phyloP scores from a whole-genome alignment of 2,797 vertebrate species.

The Enteromius unitaeniatus region DNA sequence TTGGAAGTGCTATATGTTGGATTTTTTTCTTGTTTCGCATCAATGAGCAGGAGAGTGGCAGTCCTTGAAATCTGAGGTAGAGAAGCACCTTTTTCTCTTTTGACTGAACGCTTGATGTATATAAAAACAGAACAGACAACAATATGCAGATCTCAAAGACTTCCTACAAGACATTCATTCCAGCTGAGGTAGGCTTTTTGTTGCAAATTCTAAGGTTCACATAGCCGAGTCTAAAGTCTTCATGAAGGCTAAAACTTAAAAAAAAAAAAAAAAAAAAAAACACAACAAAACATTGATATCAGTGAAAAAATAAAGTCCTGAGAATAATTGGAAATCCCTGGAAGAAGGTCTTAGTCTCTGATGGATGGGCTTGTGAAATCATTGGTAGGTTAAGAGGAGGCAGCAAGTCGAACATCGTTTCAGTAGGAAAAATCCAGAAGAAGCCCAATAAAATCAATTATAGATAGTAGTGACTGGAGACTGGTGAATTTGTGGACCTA shows the following conservation, averaged over 20 bases:
- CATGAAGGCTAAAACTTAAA: slow-evolving; percentile 72
- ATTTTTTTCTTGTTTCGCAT: slow-evolving; percentile 70
- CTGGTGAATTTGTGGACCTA: slow-evolving; percentile 58
- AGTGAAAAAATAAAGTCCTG: slow-evolving; percentile 88
- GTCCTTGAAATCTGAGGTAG: slow-evolving; percentile 84
- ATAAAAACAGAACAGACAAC: slow-evolving; percentile 79
- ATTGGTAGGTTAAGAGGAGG: slow-evolving; percentile 75
- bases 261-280: slow-evolving; percentile 54
- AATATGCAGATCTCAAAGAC: slow-evolving; percentile 80
- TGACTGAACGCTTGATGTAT: slow-evolving; percentile 79
- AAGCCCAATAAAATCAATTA: neutral
- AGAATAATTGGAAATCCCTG: slow-evolving; percentile 82
- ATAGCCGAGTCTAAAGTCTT: slow-evolving; percentile 70
- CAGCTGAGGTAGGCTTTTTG: slow-evolving; percentile 98
- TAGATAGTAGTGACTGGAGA: slow-evolving; percentile 14
- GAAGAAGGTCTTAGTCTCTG: slow-evolving; percentile 77
- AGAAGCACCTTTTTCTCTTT: slow-evolving; percentile 74
- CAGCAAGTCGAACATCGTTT: slow-evolving; percentile 71
- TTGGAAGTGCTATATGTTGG: slow-evolving; percentile 93
- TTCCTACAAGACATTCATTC: slow-evolving; percentile 96
- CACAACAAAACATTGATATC: slow-evolving; percentile 70
- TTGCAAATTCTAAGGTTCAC: slow-evolving; percentile 80
- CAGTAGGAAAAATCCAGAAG: slow-evolving; percentile 53
- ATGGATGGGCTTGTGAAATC: slow-evolving; percentile 73
- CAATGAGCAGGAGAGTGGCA: slow-evolving; percentile 72